A percentile compares a stretch with the other conserved stretches of the same genome.
Evolutionary conservation across 2,888 invertebrate species (phyloP).

Genomic region (Lissocephala sabroskyi): DNA sequence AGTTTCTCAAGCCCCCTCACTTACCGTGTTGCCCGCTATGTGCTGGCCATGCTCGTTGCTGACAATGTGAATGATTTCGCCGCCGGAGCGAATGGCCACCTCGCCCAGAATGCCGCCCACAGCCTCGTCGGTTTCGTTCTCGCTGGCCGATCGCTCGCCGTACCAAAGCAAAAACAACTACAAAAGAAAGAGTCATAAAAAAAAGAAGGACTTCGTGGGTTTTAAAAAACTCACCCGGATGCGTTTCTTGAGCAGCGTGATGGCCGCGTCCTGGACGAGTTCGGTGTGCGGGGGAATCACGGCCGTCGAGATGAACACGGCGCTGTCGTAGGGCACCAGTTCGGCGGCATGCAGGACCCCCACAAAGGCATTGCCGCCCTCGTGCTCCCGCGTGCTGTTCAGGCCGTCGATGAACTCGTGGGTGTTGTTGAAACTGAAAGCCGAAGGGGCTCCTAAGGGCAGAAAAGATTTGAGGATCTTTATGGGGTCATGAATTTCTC

Average conservation of each 20-base stretch:
- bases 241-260: conserved; percentile 72
- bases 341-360: conserved; percentile 77
- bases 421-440: conserved; percentile 71
- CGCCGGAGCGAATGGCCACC: conserved; percentile 72
- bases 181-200: conserved; percentile 7
- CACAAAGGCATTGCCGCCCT: conserved; percentile 75
- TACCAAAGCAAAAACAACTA: conserved; percentile 74
- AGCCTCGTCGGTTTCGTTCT: conserved; percentile 71
- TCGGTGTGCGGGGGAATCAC: conserved; percentile 75
- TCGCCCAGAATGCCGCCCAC: conserved; percentile 72
- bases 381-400: conserved; percentile 68
- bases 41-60: conserved; percentile 68
- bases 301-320: conserved; percentile 77
- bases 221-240: conserved; percentile 73
- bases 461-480: neutral
- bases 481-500: neutral
- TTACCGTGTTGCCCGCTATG: conserved; percentile 70
- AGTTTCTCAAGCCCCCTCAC: conserved; percentile 31
- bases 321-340: conserved; percentile 77
- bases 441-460: conserved; percentile 66
- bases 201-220: too few relatives aligned
- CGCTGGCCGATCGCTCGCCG: conserved; percentile 69
- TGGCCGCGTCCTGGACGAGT: conserved; percentile 72
- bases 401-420: conserved; percentile 70
- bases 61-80: conserved; percentile 72